Conservation (phyloP, 64 coral and sea anemone genomes). For the Acropora yongei region DNA sequence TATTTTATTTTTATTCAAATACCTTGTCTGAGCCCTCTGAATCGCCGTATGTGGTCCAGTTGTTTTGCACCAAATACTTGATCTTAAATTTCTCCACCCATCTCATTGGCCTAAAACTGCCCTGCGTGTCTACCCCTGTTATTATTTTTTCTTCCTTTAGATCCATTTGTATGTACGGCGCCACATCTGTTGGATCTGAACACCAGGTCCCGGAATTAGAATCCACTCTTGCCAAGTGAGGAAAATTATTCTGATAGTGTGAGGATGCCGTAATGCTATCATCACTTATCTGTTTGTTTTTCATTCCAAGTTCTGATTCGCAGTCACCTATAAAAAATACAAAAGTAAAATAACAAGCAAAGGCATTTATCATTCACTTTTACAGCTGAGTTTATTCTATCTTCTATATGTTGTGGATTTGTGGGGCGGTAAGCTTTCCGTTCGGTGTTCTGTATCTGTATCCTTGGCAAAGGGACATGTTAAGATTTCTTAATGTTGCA, state of each 20-base stretch:
- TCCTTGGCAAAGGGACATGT: too few relatives aligned
- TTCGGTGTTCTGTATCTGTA: too few relatives aligned
- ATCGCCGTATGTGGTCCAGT: neutral
- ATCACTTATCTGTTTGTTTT: neutral
- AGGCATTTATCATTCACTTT: too few relatives aligned
- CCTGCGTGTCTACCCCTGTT: neutral
- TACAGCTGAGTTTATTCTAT: too few relatives aligned
- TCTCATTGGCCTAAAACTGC: neutral
- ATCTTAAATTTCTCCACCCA: conserved; percentile 9
- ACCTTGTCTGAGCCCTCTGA: neutral
- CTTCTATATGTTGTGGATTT: too few relatives aligned
- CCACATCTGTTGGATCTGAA: neutral
- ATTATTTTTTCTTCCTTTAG: neutral
- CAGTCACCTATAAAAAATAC: neutral
- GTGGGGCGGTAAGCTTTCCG: too few relatives aligned
- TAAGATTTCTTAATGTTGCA: too few relatives aligned
- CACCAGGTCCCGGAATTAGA: neutral
- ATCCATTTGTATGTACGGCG: conserved; percentile 19
- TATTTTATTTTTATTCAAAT: neutral
- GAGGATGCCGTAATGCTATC: neutral
- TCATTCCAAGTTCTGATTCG: neutral
- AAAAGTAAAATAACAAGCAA: neutral
- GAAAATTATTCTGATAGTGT: neutral
- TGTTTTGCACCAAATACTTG: neutral
- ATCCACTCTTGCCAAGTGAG: conserved; percentile 30